A percentile compares a stretch with the other conserved stretches of the same genome.
Evolutionary conservation across 2,888 invertebrate species (phyloP).

Genomic region (Polylopha cassiicola): DNA sequence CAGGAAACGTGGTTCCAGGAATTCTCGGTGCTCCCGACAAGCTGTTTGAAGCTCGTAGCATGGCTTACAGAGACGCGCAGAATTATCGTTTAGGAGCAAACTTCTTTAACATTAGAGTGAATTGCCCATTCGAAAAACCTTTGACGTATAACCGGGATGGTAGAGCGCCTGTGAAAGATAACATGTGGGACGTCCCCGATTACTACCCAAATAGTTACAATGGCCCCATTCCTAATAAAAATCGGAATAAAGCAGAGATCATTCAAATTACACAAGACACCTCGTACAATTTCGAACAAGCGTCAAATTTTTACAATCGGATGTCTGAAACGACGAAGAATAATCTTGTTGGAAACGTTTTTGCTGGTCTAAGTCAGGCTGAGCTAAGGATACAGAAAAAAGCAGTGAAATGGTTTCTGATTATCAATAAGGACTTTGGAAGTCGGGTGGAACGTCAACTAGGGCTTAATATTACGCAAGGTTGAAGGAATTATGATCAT

Average conservation of each 20-base stretch:
- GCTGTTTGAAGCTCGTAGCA: slow-evolving; percentile 89
- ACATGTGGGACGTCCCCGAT: slow-evolving; percentile 92
- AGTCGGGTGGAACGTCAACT: slow-evolving; percentile 46
- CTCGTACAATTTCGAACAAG: slow-evolving; percentile 92
- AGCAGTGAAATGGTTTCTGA: slow-evolving; percentile 86
- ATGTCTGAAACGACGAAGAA: slow-evolving; percentile 83
- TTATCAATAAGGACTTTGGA: slow-evolving; percentile 88
- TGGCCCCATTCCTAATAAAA: slow-evolving; percentile 84
- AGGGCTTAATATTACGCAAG: too few species aligned
- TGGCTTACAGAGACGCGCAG: slow-evolving; percentile 93
- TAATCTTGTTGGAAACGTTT: slow-evolving; percentile 87
- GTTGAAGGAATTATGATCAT: too few species aligned
- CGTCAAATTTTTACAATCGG: slow-evolving; percentile 85
- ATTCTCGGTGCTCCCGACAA: slow-evolving; percentile 94
- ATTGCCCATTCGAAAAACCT: slow-evolving; percentile 87
- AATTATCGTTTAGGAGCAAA: slow-evolving; percentile 90
- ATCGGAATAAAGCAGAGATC: slow-evolving; percentile 71
- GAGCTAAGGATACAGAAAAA: slow-evolving; percentile 68
- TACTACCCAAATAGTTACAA: slow-evolving; percentile 96
- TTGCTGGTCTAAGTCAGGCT: slow-evolving; percentile 81
- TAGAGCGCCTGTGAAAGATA: slow-evolving; percentile 82
- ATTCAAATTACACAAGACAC: slow-evolving; percentile 81
- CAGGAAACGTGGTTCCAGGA: slow-evolving; percentile 91
- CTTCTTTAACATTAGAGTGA: slow-evolving; percentile 92
- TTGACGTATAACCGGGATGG: slow-evolving; percentile 93